Base-by-base conservation (phyloP, 1,140 invertebrate genomes). In the Drosophila repleta region DNA sequence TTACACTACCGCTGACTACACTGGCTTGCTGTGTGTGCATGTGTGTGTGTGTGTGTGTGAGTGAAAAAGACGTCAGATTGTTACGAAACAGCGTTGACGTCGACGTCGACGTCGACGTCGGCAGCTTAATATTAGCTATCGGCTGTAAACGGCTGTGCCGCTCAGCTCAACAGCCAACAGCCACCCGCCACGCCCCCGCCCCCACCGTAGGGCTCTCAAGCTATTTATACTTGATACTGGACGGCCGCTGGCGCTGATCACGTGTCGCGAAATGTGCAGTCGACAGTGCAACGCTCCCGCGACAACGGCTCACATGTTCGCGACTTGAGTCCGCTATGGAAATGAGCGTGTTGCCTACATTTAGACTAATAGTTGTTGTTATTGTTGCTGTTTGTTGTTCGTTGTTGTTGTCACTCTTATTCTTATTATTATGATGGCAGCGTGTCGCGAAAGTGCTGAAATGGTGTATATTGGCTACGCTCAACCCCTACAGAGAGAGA, bases 251-350 rank as follows among this genome's bases (percentile, higher is more conserved):
- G 35, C 18, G 48, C 48, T 41, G 74, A 75, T 87, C 82, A 87
- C 82, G 82, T 87, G 82, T 87, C 56, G 67, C 32, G 43, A 63
- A 87, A 87, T 87, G 82, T 87, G 82, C 72, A 52, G 45, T 15
- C 58, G 37, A 48, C 81, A 85, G 82, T 87, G 78, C 82, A 87
- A 87, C 82, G 82, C 83, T 87, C 82, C 78, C 82, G 77, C 64
- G 53, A 55, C 57, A 45, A 48, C 63, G 58, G 64, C 82, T 87
- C 82, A 87, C 82, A 87, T 87, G 82, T 87, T 87, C 63, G 78
- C 78, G 75, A 87, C 83, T 87, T 48, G 64, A 73, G 82, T 79
- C 55, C 56, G 69, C 76, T 64, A 80, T 87, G 82, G 70, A 87
- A 87, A 82, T 87, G 68, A 81, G 74, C 75, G 67, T 64, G 68